A percentile compares a stretch with the other conserved stretches of the same genome.
phyloP scores from a whole-genome alignment of 2,888 invertebrate species.

The Heliconius hortense region DNA sequence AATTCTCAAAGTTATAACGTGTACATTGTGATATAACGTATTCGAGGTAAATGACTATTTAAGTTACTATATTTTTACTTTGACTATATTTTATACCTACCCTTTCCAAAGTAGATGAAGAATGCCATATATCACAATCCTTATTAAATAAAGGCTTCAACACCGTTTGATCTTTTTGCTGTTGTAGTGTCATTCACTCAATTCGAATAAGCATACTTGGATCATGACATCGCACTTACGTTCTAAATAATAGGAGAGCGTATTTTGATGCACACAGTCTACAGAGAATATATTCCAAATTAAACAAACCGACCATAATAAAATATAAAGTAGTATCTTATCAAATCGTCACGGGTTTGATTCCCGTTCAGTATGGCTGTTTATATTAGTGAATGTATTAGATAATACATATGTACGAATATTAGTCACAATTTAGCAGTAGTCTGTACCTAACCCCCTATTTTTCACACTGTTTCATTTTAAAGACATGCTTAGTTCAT shows the following conservation, averaged over 20 bases:
- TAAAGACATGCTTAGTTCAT: not conserved
- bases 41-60: conserved; percentile 37
- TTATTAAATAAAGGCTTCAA: conserved; percentile 35
- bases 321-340: not conserved
- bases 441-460: conserved; percentile 4
- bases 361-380: not conserved
- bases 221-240: conserved; percentile 37
- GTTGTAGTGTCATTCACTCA: conserved; percentile 38
- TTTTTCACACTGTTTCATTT: not conserved
- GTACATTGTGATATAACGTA: conserved; percentile 40
- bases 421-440: conserved; percentile 7
- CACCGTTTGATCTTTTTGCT: conserved; percentile 40
- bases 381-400: not conserved
- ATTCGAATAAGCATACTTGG: conserved; percentile 29
- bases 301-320: not conserved
- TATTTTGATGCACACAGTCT: conserved; percentile 31
- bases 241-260: conserved; percentile 32
- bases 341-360: not conserved
- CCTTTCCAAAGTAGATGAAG: conserved; percentile 41
- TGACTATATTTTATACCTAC: conserved; percentile 34
- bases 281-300: conserved; percentile 23
- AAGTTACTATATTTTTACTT: conserved; percentile 17
- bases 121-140: conserved; percentile 42
- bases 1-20: conserved; percentile 22
- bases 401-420: not conserved